A percentile compares a stretch with the other conserved stretches of the same genome.
These are phyloP conservation scores for Nipponacmea schrenckii DNA, from an alignment of 2,888 invertebrate species.

Conservation along the genomic window DNA sequence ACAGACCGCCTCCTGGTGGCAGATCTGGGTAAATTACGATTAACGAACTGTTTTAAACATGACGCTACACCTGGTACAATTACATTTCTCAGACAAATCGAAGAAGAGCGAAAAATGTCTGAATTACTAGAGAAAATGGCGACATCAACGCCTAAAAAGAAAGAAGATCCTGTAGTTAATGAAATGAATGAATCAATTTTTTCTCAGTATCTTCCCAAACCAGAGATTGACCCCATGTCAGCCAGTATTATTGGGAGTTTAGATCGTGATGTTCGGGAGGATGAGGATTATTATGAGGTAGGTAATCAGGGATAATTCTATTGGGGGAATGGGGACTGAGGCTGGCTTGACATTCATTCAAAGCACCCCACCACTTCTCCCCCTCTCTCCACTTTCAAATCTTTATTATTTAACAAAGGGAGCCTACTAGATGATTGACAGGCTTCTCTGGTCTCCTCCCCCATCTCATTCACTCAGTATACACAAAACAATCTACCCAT, in stretches of 20 bases:
- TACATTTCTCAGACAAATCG: slow-evolving; percentile 26
- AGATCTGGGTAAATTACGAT: slow-evolving; percentile 81
- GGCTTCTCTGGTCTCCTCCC: no score
- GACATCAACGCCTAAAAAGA: neutral
- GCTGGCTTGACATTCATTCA: no score
- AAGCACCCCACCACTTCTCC: no score
- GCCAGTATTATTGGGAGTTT: slow-evolving; percentile 63
- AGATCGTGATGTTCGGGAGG: slow-evolving; percentile 49
- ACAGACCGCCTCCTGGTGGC: slow-evolving; percentile 82
- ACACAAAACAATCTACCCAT: no score
- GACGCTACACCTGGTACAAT: slow-evolving; percentile 61
- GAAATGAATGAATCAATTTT: slow-evolving; percentile 50
- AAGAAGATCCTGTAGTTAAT: slow-evolving; percentile 24
- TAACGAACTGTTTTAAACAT: slow-evolving; percentile 80
- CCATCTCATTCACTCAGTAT: no score
- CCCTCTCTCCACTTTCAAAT: no score
- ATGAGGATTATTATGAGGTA: slow-evolving; percentile 26
- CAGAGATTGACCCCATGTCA: slow-evolving; percentile 54
- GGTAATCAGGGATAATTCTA: slow-evolving; percentile 14
- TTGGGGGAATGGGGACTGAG: neutral
- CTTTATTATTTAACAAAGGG: no score
- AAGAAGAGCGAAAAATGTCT: slow-evolving; percentile 8
- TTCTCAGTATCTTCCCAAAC: slow-evolving; percentile 38
- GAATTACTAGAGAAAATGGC: neutral
- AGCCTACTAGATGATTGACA: no score